Conservation (phyloP, 2,888 invertebrate genomes). For the Cacoxenus indagator region DNA sequence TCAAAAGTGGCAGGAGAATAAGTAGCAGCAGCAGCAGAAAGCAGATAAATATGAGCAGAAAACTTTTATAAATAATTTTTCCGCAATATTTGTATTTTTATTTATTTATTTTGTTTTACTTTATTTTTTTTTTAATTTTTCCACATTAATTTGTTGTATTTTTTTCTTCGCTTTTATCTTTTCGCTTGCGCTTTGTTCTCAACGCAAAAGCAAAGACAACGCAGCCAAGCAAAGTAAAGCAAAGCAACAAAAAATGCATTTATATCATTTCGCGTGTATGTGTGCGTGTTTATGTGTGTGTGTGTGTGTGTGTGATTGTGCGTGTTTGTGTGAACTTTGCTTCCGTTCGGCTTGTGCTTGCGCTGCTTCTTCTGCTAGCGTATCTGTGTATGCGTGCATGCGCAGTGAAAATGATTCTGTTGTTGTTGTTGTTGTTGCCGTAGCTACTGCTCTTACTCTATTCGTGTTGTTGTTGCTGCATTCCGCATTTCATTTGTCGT, state of each 20-base stretch:
- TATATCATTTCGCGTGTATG: too few relatives aligned
- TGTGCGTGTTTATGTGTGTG: not conserved
- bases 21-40: not conserved
- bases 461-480: not conserved
- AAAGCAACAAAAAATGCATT: constrained; percentile 3
- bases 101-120: too few relatives aligned
- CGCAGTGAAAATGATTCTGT: constrained; percentile 49
- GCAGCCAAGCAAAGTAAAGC: constrained; percentile 26
- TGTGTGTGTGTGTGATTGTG: constrained; percentile 18
- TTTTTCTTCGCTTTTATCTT: too few relatives aligned
- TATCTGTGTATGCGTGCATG: constrained; percentile 50
- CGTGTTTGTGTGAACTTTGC: constrained; percentile 18
- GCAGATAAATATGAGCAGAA: not conserved
- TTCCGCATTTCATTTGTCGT: constrained; percentile 16
- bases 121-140: too few relatives aligned
- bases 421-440: constrained; percentile 28
- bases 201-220: constrained; percentile 35
- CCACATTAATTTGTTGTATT: too few relatives aligned
- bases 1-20: not conserved
- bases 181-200: constrained; percentile 19
- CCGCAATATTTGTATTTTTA: too few relatives aligned
- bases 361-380: not conserved
- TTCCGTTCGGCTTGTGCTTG: not conserved
- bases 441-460: constrained; percentile 27
- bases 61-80: too few relatives aligned